Conservation (phyloP, 2,797 vertebrate species). For the Cirrhinus mrigala region DNA sequence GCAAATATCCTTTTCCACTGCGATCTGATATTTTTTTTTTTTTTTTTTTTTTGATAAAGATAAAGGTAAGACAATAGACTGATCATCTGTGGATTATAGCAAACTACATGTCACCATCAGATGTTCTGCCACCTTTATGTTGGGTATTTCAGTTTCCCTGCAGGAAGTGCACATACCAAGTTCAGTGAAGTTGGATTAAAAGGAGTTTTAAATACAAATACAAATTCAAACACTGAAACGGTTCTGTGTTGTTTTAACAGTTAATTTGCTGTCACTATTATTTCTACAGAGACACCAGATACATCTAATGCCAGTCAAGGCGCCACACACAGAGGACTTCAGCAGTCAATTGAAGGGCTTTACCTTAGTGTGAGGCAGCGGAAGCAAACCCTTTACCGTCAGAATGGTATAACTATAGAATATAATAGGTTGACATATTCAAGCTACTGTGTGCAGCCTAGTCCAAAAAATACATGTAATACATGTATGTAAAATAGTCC, state of each 20-base stretch:
- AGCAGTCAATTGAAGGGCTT: no score
- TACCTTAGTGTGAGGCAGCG: slow-evolving; percentile 27
- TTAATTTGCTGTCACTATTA: neutral
- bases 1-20: no score
- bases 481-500: no score
- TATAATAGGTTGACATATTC: slow-evolving; percentile 7
- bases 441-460: slow-evolving; percentile 8
- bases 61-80: neutral
- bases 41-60: no score
- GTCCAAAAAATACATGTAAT: neutral
- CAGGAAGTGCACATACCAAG: slow-evolving; percentile 5
- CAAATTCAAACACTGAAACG: neutral
- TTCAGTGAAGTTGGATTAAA: neutral
- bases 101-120: neutral
- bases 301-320: no score
- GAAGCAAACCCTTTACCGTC: slow-evolving; percentile 16
- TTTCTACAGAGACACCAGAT: no score
- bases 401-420: slow-evolving; percentile 14
- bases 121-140: slow-evolving; percentile 15
- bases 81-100: neutral
- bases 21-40: no score
- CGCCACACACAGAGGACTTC: no score
- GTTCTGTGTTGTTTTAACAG: slow-evolving; percentile 15
- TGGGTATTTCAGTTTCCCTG: slow-evolving; percentile 6
- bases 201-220: neutral